Percentiles rank a stretch among this genome's conserved stretches.
These are phyloP conservation scores for Phaedon cochleariae DNA, from an alignment of 2,888 invertebrate species.

Conservation along the genomic window DNA sequence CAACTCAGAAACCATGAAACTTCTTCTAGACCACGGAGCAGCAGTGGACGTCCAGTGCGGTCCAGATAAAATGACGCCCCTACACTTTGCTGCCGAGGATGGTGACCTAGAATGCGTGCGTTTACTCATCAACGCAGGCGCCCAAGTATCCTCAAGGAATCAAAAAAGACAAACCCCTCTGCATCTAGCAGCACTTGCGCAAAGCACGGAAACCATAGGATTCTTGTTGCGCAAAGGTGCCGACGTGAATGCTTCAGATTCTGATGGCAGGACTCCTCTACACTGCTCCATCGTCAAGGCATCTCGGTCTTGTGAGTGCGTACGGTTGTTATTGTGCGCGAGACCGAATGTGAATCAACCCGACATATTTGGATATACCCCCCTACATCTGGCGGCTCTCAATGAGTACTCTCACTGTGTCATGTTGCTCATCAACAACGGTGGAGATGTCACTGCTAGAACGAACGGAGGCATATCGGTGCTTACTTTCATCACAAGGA, in stretches of 20 bases:
- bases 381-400: conserved; percentile 82
- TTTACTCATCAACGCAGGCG: conserved; percentile 76
- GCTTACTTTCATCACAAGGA: conserved; percentile 81
- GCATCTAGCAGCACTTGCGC: conserved; percentile 83
- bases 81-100: conserved; percentile 89
- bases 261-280: conserved; percentile 79
- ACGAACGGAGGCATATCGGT: conserved; percentile 85
- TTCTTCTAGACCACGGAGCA: conserved; percentile 81
- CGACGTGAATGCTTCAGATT: conserved; percentile 68
- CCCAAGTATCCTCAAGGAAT: conserved; percentile 79
- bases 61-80: conserved; percentile 75
- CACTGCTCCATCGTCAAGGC: conserved; percentile 85
- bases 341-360: conserved; percentile 79
- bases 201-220: conserved; percentile 80
- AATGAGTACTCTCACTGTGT: conserved; percentile 84
- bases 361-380: conserved; percentile 85
- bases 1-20: conserved; percentile 72
- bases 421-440: conserved; percentile 75
- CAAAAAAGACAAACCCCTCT: conserved; percentile 82
- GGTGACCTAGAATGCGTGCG: conserved; percentile 81
- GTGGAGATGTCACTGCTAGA: conserved; percentile 82
- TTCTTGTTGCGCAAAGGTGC: conserved; percentile 69
- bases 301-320: conserved; percentile 75
- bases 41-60: conserved; percentile 79
- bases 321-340: conserved; percentile 70